Conservation (phyloP, 2,888 invertebrate species). For the Ommatoiulus sabulosus region DNA sequence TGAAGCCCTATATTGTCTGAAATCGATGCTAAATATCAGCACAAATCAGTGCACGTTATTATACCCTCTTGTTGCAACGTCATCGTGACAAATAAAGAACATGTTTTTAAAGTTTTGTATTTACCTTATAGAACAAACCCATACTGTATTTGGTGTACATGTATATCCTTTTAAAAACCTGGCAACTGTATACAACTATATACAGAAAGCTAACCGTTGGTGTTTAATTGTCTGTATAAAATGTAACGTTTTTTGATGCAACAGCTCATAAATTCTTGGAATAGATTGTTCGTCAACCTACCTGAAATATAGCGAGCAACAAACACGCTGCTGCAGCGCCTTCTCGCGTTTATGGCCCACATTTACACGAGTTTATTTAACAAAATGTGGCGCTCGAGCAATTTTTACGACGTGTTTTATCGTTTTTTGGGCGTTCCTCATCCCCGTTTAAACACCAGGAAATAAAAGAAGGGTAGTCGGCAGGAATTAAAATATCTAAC, state of each 20-base stretch:
- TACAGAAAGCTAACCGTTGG: no score
- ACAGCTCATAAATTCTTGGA: background rate
- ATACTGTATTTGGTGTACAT: no score
- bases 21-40: no score
- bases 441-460: background rate
- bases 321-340: background rate
- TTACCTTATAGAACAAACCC: no score
- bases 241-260: background rate
- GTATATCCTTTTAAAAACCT: no score
- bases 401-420: conserved; percentile 40
- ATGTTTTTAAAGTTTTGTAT: no score
- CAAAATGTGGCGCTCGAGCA: background rate
- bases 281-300: background rate
- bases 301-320: background rate
- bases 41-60: no score
- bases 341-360: background rate
- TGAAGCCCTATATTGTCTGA: no score
- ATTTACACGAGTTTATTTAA: background rate
- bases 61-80: no score
- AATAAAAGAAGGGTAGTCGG: conserved; percentile 7
- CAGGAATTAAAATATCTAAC: background rate
- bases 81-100: no score
- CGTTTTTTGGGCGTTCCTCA: conserved; percentile 40
- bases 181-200: no score
- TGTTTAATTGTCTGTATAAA: background rate